phyloP scores from a whole-genome alignment of 1,140 invertebrate species.

The Trissolcus basalis region DNA sequence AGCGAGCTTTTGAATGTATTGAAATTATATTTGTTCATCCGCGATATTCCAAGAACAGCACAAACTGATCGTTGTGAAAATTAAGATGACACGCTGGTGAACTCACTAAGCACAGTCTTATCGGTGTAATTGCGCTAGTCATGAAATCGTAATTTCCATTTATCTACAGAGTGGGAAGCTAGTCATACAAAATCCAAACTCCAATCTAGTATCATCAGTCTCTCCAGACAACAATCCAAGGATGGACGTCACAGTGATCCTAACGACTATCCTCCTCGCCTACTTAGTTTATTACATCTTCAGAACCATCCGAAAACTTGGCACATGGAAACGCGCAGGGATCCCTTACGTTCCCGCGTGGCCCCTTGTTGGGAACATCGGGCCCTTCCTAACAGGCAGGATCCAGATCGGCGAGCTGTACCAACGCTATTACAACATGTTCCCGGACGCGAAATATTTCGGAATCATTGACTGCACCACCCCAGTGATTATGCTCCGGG shows the following conservation, averaged over 20 bases:
- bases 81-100: too few relatives aligned
- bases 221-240: background rate
- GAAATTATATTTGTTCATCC: too few relatives aligned
- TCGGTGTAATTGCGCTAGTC: too few relatives aligned
- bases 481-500: constrained; percentile 44
- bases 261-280: background rate
- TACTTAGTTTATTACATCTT: background rate
- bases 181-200: too few relatives aligned
- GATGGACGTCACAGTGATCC: constrained; percentile 8
- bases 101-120: too few relatives aligned
- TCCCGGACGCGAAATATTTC: constrained; percentile 53
- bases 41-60: too few relatives aligned
- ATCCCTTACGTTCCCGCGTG: constrained; percentile 26
- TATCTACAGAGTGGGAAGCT: too few relatives aligned
- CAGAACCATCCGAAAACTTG: constrained; percentile 2
- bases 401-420: constrained; percentile 29
- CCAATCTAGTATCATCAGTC: background rate
- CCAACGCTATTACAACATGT: constrained; percentile 34
- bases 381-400: constrained; percentile 7
- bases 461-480: constrained; percentile 61
- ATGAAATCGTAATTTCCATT: too few relatives aligned
- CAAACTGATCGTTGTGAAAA: too few relatives aligned
- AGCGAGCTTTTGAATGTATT: too few relatives aligned
- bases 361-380: constrained; percentile 47
- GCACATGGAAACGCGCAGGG: constrained; percentile 13